Evolutionary conservation across 2,888 invertebrate genomes (phyloP), one percentile per base, ranked within the genome.

Genomic region (Acronicta leporina): DNA sequence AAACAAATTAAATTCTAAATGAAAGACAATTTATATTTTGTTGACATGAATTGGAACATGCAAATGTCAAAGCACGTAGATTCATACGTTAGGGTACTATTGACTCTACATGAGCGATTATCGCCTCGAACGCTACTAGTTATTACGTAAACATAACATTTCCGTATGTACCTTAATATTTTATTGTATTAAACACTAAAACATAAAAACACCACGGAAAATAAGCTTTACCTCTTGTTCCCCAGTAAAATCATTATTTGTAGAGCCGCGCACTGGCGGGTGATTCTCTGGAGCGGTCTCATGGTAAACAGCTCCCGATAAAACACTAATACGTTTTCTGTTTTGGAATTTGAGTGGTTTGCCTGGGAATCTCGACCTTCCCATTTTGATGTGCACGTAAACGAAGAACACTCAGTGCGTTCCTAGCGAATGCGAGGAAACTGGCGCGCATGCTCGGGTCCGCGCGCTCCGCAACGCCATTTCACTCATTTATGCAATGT

Each of bases 321-420:
- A 95, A 89, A 97, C 97, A 95, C 97, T 97, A 87, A 97, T 96
- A 92, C 97, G 96, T 92, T 97, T 97, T 95, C 97, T 96, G 94
- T 97, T 97, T 90, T 97, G 96, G 95, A 97, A 96, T 95, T 97
- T 97, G 82, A 97, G 96, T 91, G 97, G 97, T 95, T 97, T 97
- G 88, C 97, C 97, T 89, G 97, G 97, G 96, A 97, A 97, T 95
- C 96, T 96, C 92, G 96, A 96, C 95, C 96, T 96, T 95, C 96
- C 96, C 97, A 97, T 97, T 94, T 95, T 95, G 95, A 90, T 93
- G 83, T 89, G 85, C 91, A 91, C 89, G 89, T 92, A 92, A 92
- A 94, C 95, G 94, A 94, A 92, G 90, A 88, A 92, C 93, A 92
- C 88, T 95, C 89, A 95, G 91, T 94, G 92, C 91, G 92, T 91